phyloP scores from a whole-genome alignment of 2,888 invertebrate genomes.

The Trichopria drosophilae region DNA sequence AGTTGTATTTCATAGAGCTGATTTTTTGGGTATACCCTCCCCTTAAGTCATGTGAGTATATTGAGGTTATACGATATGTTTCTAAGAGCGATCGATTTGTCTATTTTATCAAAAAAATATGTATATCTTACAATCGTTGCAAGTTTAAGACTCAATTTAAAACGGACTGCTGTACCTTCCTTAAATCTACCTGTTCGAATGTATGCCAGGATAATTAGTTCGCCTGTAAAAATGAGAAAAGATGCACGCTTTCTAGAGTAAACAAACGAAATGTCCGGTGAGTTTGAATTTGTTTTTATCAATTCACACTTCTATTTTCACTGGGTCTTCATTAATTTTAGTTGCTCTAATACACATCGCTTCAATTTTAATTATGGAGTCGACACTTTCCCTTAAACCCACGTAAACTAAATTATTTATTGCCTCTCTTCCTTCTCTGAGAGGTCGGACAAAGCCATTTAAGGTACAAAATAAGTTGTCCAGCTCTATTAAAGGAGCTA shows the following conservation, averaged over 20 bases:
- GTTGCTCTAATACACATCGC: not conserved
- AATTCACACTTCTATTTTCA: not conserved
- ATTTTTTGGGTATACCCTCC: no score
- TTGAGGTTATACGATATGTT: no score
- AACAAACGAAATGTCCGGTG: no score
- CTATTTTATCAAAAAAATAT: not conserved
- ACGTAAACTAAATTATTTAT: not conserved
- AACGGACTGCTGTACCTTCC: slow-evolving; percentile 1
- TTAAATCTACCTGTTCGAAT: not conserved
- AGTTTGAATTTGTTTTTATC: no score
- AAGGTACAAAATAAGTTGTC: not conserved
- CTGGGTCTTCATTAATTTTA: slow-evolving; percentile 5
- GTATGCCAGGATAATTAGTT: not conserved
- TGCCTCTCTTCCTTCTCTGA: slow-evolving; percentile 3
- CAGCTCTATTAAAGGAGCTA: not conserved
- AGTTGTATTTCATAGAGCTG: no score
- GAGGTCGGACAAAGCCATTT: not conserved
- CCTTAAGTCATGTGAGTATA: no score
- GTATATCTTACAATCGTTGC: not conserved
- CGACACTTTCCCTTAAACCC: not conserved
- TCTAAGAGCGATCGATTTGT: no score
- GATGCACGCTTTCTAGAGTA: not conserved
- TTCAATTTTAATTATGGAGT: not conserved
- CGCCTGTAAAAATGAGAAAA: slow-evolving; percentile 3
- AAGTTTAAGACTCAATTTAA: not conserved